Conservation (phyloP, 2,797 vertebrate genomes). For the Chlorospingus flavigularis region DNA sequence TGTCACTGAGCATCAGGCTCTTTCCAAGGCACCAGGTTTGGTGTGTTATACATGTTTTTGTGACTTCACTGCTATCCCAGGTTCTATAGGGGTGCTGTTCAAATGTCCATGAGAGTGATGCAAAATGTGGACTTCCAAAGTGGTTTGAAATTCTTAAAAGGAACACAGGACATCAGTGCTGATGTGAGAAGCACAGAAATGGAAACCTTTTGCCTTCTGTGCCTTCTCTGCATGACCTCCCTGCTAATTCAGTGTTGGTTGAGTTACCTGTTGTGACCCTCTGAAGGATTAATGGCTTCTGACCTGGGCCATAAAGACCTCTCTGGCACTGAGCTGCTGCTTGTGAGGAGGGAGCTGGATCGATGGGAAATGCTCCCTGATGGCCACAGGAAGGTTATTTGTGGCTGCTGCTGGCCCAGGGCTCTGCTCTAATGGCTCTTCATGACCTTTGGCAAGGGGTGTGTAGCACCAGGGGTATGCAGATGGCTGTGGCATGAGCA, state of each 20-base stretch:
- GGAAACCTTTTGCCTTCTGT: not conserved
- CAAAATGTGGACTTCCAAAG: not conserved
- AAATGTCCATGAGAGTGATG: not conserved
- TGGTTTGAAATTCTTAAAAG: not conserved
- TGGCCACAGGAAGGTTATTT: not conserved
- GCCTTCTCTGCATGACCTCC: not conserved
- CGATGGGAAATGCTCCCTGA: not conserved
- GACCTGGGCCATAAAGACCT: not conserved
- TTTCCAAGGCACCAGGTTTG: not conserved
- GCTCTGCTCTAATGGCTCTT: not conserved
- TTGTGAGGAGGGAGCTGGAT: not conserved
- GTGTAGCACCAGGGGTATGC: not conserved
- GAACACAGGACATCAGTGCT: not conserved
- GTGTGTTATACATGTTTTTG: not conserved
- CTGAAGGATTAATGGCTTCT: not conserved
- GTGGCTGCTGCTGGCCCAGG: not conserved
- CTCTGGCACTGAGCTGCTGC: not conserved
- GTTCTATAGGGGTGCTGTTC: rapidly evolving
- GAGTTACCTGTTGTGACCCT: not conserved
- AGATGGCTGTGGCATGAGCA: not conserved
- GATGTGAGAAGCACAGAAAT: not conserved
- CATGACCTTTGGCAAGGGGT: not conserved
- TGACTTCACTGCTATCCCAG: not conserved
- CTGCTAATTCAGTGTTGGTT: not conserved
- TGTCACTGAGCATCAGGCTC: not conserved